Base-by-base conservation (phyloP, 2,113 vertebrate genomes). In the Promerops cafer region DNA sequence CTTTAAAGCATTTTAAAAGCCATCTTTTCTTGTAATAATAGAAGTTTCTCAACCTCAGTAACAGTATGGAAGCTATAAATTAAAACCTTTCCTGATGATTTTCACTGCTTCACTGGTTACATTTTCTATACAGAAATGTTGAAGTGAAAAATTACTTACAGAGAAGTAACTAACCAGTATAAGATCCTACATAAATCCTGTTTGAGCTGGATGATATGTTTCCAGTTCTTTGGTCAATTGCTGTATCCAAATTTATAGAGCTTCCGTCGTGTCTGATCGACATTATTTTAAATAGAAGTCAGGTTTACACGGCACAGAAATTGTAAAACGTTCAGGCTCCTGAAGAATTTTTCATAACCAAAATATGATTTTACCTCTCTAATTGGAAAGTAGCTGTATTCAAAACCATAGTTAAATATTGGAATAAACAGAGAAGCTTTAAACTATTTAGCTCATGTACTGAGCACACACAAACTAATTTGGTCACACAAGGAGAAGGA, bases 141-240 rank as follows among this genome's bases (percentile, higher is more conserved):
- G 37, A 44, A 33, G 31, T 76, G 66, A 95, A 93, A 95, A 90
- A 93, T 91, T 86, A 85, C 77, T 54, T 89, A 50, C 7, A 69
- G 50, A 20, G 10, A 77, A 72, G 81, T 65, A 91, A 79, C 63
- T 85, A 90, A 77, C 21, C 45, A 45, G n/a, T 45, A 45, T 56
- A 89, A 90, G 45, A 76, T 57, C 57, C 39, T 40, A 64, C 78
- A 91, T 94, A 96, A 97, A 96, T 95, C 82, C 70, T 50, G 18
- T 76, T 54, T 91, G 70, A 72, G 59, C n/a, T 88, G 70, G 45
- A 72, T 77, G 42, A 94, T 94, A 86, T 85, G 35, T 88, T 78
- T 35, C 27, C 33, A 77, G 61, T 65, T 85, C 61, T 87, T 79
- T 69, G 63, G 59, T 79, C 91, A 93, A 74, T 85, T 95, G 59